A percentile compares a stretch with the other conserved stretches of the same genome.
phyloP scores from a whole-genome alignment of 2,113 vertebrate species.

The Petrocephalus zakoni region DNA sequence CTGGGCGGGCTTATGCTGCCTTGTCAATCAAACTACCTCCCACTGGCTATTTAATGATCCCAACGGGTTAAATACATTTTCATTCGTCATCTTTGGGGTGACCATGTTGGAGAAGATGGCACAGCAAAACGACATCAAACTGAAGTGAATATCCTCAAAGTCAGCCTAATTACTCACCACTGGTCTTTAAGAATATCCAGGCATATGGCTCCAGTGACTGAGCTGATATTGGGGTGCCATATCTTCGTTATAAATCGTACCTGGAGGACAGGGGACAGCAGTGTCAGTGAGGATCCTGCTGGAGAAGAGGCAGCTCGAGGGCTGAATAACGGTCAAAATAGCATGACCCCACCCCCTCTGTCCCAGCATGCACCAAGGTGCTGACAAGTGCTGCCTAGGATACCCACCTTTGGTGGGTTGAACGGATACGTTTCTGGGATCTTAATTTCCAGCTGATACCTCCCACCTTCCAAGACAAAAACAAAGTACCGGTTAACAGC shows the following conservation, averaged over 20 bases:
- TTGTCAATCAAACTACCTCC: background rate
- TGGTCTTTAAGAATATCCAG: constrained; percentile 99
- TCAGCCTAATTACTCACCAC: constrained; percentile 72
- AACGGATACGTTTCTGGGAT: constrained; percentile 99
- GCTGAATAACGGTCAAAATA: background rate
- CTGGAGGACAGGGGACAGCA: constrained; percentile 57
- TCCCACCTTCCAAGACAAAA: constrained; percentile 67
- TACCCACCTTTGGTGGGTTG: constrained; percentile 91
- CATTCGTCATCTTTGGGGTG: background rate
- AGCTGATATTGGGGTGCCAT: constrained; percentile 99
- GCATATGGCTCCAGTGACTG: constrained; percentile 97
- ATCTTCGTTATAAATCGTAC: constrained; percentile 98
- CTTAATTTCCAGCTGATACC: constrained; percentile 97
- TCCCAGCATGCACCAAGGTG: background rate
- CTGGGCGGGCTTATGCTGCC: background rate
- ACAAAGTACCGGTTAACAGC: background rate
- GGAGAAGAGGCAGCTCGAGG: background rate
- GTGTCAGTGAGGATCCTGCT: background rate
- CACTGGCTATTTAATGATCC: background rate
- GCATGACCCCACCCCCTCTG: background rate
- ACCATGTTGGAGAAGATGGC: background rate
- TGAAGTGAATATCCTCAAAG: background rate
- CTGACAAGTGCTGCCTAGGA: background rate
- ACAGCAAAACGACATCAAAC: background rate
- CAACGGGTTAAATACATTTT: background rate